Base-by-base conservation (phyloP, 2,888 invertebrate genomes). In the Trachelus tabidus region DNA sequence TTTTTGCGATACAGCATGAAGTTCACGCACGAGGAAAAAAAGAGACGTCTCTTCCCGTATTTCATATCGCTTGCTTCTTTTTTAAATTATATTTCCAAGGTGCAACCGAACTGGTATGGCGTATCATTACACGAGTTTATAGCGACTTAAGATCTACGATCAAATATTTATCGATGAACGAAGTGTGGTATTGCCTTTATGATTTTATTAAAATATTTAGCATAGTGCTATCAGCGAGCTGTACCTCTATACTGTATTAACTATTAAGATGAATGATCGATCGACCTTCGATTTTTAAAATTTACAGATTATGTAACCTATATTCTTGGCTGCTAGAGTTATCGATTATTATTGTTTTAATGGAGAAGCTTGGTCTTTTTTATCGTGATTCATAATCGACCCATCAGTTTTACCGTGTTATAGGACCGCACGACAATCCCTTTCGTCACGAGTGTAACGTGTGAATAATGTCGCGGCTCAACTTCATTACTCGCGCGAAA, bases 401-500 rank as follows among this genome's bases (percentile, higher is more conserved):
- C 56, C 23, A 56, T 56, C 56, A 56, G 56, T 56, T 56, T 56
- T 56, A 56, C 56, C 9, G 15, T 23, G 56, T 56, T 56, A 56
- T 23, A 56, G 56, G 56, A 15, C 56, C 56, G 23, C 56, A 31
- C 33, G 23, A 33, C 33, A 71, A 71, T 71, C 71, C 71, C 31
- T 71, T 34, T 31, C 33, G 31, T 34, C 33, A 33, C 12, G 71
- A 33, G 33, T 71, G 15, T 23, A 31, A 73, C 35, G 34, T 68
- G 78, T 75, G 69, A 73, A 30, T 30, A 77, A 69, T 34, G 68
- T 80, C 76, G 75, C 80, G 74, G 23, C 76, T 78, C 73, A 75
- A 73, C 73, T 76, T 74, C 68, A 74, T 73, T 76, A 69, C 74
- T 33, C 34, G 40, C 30, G 73, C 75, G 75, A 81, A 83, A 84